These are phyloP conservation scores for Baronia brevicornis DNA, from an alignment of 2,888 invertebrate genomes.

Conservation along the genomic window DNA sequence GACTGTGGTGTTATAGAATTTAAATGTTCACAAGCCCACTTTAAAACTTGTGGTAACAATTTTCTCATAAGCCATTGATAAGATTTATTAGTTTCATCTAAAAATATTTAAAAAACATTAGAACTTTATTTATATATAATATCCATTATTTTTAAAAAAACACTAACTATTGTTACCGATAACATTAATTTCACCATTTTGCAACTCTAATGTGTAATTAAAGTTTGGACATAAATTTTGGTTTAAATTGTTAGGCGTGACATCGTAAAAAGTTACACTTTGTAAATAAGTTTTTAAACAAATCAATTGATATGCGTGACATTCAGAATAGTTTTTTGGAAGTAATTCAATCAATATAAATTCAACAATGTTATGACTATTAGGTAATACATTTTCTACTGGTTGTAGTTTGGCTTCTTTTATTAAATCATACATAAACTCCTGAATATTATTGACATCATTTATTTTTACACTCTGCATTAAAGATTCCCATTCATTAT, in stretches of 20 bases:
- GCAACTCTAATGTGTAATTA: constrained; percentile 59
- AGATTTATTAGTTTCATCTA: constrained; percentile 39
- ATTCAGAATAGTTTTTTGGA: constrained; percentile 45
- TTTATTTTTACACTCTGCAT: constrained; percentile 19
- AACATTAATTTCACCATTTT: constrained; percentile 46
- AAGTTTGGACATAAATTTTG: constrained; percentile 64
- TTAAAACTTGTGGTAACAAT: constrained; percentile 76
- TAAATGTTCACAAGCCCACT: constrained; percentile 74
- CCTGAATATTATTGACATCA: constrained; percentile 18
- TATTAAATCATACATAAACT: constrained; percentile 20
- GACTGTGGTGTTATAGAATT: constrained; percentile 17
- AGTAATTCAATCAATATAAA: constrained; percentile 48
- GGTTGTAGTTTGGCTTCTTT: constrained; percentile 17
- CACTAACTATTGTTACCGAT: constrained; percentile 52
- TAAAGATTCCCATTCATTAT: constrained; percentile 7
- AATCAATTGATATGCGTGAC: constrained; percentile 47
- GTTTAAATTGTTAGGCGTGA: constrained; percentile 41
- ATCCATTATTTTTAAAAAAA: constrained; percentile 6
- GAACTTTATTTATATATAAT: constrained; percentile 6
- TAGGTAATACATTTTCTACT: constrained; percentile 5
- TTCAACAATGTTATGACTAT: constrained; percentile 25
- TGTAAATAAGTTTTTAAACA: constrained; percentile 50
- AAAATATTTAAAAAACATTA: constrained; percentile 20
- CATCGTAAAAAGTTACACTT: constrained; percentile 62
- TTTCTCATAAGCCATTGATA: constrained; percentile 72